Evolutionary conservation across 1,140 invertebrate species (phyloP).

Genomic region (Leptinotarsa undecemlineata): DNA sequence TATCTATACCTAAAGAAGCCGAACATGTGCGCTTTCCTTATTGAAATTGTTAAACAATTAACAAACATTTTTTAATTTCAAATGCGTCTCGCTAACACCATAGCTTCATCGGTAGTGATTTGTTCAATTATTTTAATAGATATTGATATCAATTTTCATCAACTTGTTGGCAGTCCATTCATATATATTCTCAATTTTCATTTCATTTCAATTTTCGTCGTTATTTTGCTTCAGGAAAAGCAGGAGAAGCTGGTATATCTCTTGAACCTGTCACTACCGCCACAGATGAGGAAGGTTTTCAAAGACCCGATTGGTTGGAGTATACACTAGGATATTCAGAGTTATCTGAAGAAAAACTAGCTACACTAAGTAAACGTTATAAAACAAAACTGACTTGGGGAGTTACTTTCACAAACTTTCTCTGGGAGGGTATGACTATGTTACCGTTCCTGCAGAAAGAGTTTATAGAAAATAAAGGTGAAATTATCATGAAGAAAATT

Average conservation of each 20-base stretch:
- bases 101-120: too few species aligned
- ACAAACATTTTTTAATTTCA: too few species aligned
- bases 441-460: conserved; percentile 65
- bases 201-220: too few species aligned
- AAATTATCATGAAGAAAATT: conserved; percentile 44
- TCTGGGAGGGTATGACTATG: conserved; percentile 62
- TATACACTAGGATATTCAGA: conserved; percentile 63
- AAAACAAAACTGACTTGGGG: conserved; percentile 61
- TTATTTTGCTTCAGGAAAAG: conserved; percentile 49
- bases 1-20: too few species aligned
- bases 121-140: too few species aligned
- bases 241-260: conserved; percentile 62
- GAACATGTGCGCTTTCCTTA: too few species aligned
- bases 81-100: too few species aligned
- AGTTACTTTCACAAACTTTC: conserved; percentile 67
- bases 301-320: conserved; percentile 58
- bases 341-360: conserved; percentile 58
- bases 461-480: conserved; percentile 63
- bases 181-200: too few species aligned
- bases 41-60: too few species aligned
- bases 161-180: too few species aligned
- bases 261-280: conserved; percentile 64
- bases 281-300: conserved; percentile 55
- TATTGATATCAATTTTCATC: too few species aligned
- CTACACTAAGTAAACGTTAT: conserved; percentile 57